These are phyloP conservation scores for Dromius quadrimaculatus DNA, from an alignment of 2,888 invertebrate species.

Conservation along the genomic window DNA sequence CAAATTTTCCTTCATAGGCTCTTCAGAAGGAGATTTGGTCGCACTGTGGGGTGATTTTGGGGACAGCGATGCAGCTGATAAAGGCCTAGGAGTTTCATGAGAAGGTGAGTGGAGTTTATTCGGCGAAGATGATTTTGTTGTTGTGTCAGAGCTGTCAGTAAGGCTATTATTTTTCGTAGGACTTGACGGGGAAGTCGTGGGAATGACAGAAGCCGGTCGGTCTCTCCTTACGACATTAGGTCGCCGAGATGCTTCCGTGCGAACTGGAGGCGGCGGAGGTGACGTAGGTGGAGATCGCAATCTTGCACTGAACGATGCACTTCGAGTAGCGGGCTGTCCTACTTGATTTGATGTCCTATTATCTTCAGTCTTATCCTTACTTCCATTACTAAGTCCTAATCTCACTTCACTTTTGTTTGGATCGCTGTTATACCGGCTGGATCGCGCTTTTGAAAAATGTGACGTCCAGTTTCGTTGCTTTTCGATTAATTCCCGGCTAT, in stretches of 20 bases:
- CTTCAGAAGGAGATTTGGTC: slow-evolving; percentile 68
- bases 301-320: slow-evolving; percentile 72
- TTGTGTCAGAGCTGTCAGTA: slow-evolving; percentile 3
- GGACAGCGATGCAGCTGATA: slow-evolving; percentile 56
- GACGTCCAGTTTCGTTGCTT: slow-evolving; percentile 94
- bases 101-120: slow-evolving; percentile 53
- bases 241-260: slow-evolving; percentile 64
- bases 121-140: slow-evolving; percentile 35
- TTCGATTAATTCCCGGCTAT: slow-evolving; percentile 88
- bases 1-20: slow-evolving; percentile 63
- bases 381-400: slow-evolving; percentile 66
- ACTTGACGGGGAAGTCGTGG: slow-evolving; percentile 58
- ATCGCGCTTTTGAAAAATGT: slow-evolving; percentile 85
- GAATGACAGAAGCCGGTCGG: slow-evolving; percentile 64
- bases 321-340: slow-evolving; percentile 65
- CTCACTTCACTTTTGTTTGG: slow-evolving; percentile 72
- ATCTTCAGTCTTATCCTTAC: slow-evolving; percentile 56
- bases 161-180: slow-evolving; percentile 53
- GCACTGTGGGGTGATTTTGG: slow-evolving; percentile 61
- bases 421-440: slow-evolving; percentile 74
- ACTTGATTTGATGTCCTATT: slow-evolving; percentile 54
- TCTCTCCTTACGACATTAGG: slow-evolving; percentile 62
- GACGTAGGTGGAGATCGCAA: slow-evolving; percentile 65
- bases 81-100: slow-evolving; percentile 58
- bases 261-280: slow-evolving; percentile 67